Conservation (phyloP, 2,797 vertebrate species). For the Alauda arvensis region DNA sequence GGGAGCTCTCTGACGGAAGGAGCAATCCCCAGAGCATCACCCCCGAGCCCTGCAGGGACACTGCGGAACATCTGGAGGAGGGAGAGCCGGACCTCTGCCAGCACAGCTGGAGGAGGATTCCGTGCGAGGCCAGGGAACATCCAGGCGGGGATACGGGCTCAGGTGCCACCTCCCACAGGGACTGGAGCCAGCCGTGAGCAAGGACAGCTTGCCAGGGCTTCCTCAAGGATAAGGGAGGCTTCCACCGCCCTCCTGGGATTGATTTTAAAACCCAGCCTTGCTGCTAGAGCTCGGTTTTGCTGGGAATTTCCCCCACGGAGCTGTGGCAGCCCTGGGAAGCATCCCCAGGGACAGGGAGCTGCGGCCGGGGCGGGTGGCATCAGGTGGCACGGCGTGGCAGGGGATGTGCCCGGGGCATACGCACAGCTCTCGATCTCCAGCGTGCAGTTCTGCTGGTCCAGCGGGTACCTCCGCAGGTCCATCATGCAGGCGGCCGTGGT, state of each 20-base stretch:
- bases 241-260: background rate
- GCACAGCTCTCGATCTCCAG: constrained; percentile 97
- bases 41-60: background rate
- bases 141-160: background rate
- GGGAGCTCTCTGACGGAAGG: background rate
- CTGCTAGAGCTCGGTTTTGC: background rate
- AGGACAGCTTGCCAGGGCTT: background rate
- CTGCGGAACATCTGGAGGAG: background rate
- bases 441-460: constrained; percentile 96
- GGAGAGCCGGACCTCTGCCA: background rate
- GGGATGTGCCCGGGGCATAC: constrained; percentile 47
- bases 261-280: background rate
- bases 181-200: fast-evolving
- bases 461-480: constrained; percentile 91
- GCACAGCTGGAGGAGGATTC: background rate
- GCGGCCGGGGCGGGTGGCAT: background rate
- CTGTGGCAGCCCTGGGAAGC: background rate
- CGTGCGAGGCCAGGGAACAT: background rate
- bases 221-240: background rate
- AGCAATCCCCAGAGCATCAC: background rate
- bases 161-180: background rate
- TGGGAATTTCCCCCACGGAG: background rate
- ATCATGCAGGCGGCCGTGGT: constrained; percentile 95
- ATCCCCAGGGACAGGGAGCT: background rate
- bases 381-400: fast-evolving